Percentiles rank a stretch among this genome's conserved stretches.
These are phyloP conservation scores for Holothuria glaberrima DNA, from an alignment of 35 echinoderm and acorn worm genomes.

Conservation along the genomic window DNA sequence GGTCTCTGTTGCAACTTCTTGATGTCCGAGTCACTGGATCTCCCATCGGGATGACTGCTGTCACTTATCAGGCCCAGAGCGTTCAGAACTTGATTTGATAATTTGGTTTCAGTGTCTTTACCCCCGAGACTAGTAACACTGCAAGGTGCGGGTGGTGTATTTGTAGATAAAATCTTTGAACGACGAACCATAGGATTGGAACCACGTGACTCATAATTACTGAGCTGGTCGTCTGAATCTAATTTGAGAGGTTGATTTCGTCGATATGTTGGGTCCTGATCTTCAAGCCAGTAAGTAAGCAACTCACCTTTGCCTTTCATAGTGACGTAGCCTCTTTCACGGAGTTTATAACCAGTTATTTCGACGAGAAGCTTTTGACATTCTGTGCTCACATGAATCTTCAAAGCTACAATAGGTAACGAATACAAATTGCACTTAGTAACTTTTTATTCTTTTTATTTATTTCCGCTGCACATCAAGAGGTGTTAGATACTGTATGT, in stretches of 20 bases:
- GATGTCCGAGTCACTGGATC: not conserved
- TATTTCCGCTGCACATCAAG: no score
- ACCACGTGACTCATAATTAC: slow-evolving; percentile 29
- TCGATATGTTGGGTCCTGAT: slow-evolving; percentile 77
- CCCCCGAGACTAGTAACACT: not conserved
- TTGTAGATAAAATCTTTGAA: not conserved
- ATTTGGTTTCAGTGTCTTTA: slow-evolving; percentile 21
- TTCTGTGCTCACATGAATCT: slow-evolving; percentile 82
- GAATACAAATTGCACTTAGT: not conserved
- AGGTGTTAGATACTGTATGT: no score
- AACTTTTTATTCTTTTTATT: no score
- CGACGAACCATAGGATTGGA: slow-evolving; percentile 13
- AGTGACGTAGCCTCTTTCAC: slow-evolving; percentile 73
- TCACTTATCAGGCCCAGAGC: not conserved
- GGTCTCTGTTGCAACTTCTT: slow-evolving; percentile 10
- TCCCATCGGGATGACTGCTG: not conserved
- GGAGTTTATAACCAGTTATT: slow-evolving; percentile 74
- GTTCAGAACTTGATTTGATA: slow-evolving; percentile 35
- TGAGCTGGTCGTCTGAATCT: slow-evolving; percentile 30
- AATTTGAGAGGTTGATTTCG: slow-evolving; percentile 50
- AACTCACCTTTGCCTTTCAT: slow-evolving; percentile 97
- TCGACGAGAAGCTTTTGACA: slow-evolving; percentile 57
- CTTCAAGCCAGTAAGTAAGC: slow-evolving; percentile 81
- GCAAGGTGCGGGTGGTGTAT: not conserved
- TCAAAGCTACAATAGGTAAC: slow-evolving; percentile 67